phyloP scores from a whole-genome alignment of 2,797 vertebrate genomes.

The Poliocrania exsul region DNA sequence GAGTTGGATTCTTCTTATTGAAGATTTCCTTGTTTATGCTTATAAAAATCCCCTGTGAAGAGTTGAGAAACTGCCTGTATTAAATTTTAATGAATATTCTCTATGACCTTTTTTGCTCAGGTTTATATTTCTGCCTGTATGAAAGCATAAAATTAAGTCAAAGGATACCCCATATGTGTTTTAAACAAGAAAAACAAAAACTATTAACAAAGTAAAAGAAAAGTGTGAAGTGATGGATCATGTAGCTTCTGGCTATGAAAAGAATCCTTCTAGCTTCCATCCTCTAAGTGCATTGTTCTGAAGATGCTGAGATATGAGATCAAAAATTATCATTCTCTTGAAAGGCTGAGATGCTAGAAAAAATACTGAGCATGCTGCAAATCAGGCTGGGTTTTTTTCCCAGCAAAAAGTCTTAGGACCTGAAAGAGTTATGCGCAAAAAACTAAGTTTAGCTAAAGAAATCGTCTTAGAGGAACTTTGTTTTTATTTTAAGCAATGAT shows the following conservation, averaged over 20 bases:
- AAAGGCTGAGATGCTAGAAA: not conserved
- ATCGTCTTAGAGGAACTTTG: not conserved
- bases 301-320: not conserved
- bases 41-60: not conserved
- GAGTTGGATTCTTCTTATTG: not conserved
- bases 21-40: not conserved
- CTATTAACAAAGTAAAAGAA: not conserved
- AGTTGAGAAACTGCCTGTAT: not conserved
- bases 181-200: not conserved
- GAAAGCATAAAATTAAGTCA: not conserved
- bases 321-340: not conserved
- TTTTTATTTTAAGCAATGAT: not conserved
- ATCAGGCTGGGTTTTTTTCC: not conserved
- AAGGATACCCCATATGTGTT: not conserved
- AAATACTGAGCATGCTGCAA: not conserved
- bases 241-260: not conserved
- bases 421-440: not conserved
- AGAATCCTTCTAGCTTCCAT: not conserved
- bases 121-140: not conserved
- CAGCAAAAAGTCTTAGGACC: not conserved
- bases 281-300: not conserved
- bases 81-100: constrained; percentile 18
- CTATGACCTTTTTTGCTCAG: not conserved
- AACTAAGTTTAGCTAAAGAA: not conserved
- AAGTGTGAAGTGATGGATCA: not conserved